A percentile compares a stretch with the other conserved stretches of the same genome.
These are phyloP conservation scores for Polydrusus tereticollis DNA, from an alignment of 2,888 invertebrate genomes.

Conservation along the genomic window DNA sequence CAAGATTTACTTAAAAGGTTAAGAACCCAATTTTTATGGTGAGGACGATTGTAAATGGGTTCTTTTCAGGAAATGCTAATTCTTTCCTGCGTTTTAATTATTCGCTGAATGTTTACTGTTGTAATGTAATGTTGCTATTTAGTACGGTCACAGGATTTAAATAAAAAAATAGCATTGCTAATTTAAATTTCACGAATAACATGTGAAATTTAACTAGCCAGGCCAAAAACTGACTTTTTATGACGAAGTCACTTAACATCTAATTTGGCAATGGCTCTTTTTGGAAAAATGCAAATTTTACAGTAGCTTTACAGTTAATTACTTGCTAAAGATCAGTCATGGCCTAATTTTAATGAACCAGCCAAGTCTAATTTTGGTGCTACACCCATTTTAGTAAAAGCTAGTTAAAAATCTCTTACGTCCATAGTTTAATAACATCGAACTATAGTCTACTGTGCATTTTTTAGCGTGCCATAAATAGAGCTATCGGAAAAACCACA, in stretches of 20 bases:
- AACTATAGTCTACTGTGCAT: too few relatives aligned
- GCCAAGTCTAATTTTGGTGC: too few relatives aligned
- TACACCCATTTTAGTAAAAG: too few relatives aligned
- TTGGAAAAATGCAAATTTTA: not conserved
- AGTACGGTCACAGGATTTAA: too few relatives aligned
- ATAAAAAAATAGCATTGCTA: not conserved
- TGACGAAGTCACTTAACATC: not conserved
- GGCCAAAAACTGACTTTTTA: not conserved
- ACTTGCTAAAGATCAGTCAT: not conserved
- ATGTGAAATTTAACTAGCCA: not conserved
- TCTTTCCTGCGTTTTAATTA: not conserved
- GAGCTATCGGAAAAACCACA: too few relatives aligned
- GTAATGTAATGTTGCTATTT: not conserved
- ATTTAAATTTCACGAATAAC: not conserved
- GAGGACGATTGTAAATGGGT: not conserved
- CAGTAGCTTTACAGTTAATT: not conserved
- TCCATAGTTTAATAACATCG: too few relatives aligned
- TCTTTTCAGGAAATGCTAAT: not conserved
- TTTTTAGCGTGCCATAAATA: too few relatives aligned
- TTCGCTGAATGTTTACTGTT: not conserved
- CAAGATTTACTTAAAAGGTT: slow-evolving; percentile 18
- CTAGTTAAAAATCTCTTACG: too few relatives aligned
- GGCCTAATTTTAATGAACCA: not conserved
- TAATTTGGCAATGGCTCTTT: not conserved
- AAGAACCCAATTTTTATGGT: slow-evolving; percentile 4